Evolutionary conservation across 2,888 invertebrate species (phyloP).

Genomic region (Thecophora atra): DNA sequence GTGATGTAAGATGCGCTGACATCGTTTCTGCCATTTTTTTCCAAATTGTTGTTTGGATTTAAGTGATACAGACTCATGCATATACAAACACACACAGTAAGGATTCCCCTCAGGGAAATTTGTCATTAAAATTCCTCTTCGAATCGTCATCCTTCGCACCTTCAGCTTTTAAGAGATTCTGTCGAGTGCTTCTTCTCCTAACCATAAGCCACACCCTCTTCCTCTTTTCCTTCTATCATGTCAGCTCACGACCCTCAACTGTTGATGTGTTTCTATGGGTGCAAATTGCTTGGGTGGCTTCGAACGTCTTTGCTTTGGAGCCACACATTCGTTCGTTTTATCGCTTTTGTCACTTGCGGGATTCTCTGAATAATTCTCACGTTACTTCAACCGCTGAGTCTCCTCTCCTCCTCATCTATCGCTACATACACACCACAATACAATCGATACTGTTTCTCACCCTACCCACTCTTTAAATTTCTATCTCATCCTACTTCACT

Average conservation of each 20-base stretch:
- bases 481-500: background rate
- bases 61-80: too few species aligned
- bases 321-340: constrained; percentile 31
- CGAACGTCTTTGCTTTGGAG: background rate
- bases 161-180: too few species aligned
- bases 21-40: constrained; percentile 12
- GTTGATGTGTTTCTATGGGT: background rate
- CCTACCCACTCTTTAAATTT: too few species aligned
- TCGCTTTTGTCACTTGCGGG: constrained; percentile 9
- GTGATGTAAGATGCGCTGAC: too few species aligned
- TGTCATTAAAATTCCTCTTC: too few species aligned
- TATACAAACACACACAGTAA: background rate
- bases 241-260: background rate
- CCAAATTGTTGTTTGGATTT: background rate
- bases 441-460: too few species aligned
- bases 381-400: background rate
- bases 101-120: too few species aligned
- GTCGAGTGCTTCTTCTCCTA: background rate
- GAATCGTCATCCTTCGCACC: too few species aligned
- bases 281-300: constrained; percentile 35
- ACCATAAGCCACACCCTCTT: background rate
- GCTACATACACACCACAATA: background rate
- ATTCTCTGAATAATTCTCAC: background rate
- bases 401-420: background rate
- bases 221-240: background rate